Conservation (phyloP, 2,888 invertebrate species). For the Drosophila greeni region DNA sequence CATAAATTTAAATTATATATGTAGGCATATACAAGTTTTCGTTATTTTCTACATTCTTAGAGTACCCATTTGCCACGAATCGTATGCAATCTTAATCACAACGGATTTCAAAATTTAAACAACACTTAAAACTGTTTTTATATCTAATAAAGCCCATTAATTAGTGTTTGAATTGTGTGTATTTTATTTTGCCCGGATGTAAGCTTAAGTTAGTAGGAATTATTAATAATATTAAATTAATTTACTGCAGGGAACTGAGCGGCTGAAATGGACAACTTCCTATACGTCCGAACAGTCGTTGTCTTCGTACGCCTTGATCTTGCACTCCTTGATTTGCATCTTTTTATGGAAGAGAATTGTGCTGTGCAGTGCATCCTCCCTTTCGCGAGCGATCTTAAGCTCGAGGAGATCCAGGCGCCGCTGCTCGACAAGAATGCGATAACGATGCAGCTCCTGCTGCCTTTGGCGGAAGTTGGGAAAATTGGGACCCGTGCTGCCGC, state of each 20-base stretch:
- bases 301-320: constrained; percentile 55
- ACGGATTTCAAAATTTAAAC: too few relatives aligned
- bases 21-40: too few relatives aligned
- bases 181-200: constrained; percentile 6
- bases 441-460: constrained; percentile 66
- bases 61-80: too few relatives aligned
- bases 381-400: constrained; percentile 67
- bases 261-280: neutral
- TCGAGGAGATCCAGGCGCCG: constrained; percentile 69
- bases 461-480: constrained; percentile 59
- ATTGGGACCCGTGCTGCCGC: constrained; percentile 9
- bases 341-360: constrained; percentile 69
- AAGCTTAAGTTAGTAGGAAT: neutral
- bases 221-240: neutral
- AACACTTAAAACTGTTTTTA: too few relatives aligned
- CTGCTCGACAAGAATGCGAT: constrained; percentile 66
- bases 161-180: constrained; percentile 1
- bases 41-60: neutral
- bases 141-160: neutral
- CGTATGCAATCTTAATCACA: too few relatives aligned
- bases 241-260: constrained; percentile 3
- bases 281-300: constrained; percentile 58
- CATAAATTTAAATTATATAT: too few relatives aligned
- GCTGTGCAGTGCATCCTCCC: constrained; percentile 65
- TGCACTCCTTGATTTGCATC: constrained; percentile 60